Evolutionary conservation across 2,888 invertebrate genomes (phyloP), one percentile per base, ranked within the genome.

Genomic region (Shargacucullia verbasci): DNA sequence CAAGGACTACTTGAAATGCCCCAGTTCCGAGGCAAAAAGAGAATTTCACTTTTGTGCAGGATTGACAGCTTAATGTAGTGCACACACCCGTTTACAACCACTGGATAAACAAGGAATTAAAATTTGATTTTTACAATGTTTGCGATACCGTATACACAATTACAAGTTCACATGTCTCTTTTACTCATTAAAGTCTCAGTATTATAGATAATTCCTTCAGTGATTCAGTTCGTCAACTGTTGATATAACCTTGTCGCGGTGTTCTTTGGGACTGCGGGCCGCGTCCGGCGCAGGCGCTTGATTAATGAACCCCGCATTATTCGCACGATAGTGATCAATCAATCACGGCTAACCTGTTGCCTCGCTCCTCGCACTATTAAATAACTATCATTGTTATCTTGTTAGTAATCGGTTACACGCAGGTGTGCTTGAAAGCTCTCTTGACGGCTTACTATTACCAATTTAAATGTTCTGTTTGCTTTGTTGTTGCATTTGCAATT

Each of bases 271-370:
- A 65, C 62, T 48, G 52, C 15, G 60, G 49, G 52, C 53, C 56
- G 47, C 66, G 73, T 72, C 69, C 58, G 35, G 53, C 59, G 61
- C 50, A 43, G 27, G 37, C 56, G 52, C 55, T 47, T 87, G 83
- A 87, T 83, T 81, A 86, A 87, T 78, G 83, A 75, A 50, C 70
- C 50, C 66, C 64, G 71, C 71, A 75, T 79, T 81, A 80, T 81
- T 81, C 71, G 79, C 80, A 79, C 70, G 70, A 67, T 72, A 73
- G 77, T 76, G 76, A 82, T 81, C 83, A 81, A 76, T 76, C 79
- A 76, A 80, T 81, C 82, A 79, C 76, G 62, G 31, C 70, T 78
- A 63, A 84, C 85, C 80, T 85, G 83, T 84, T 85, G 83, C 78
- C 52, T 14, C 55, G 52, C 33, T 62, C 46, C 48, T 29, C 45